Base-by-base conservation (phyloP, 2,113 vertebrate species). In the Corapipo altera region DNA sequence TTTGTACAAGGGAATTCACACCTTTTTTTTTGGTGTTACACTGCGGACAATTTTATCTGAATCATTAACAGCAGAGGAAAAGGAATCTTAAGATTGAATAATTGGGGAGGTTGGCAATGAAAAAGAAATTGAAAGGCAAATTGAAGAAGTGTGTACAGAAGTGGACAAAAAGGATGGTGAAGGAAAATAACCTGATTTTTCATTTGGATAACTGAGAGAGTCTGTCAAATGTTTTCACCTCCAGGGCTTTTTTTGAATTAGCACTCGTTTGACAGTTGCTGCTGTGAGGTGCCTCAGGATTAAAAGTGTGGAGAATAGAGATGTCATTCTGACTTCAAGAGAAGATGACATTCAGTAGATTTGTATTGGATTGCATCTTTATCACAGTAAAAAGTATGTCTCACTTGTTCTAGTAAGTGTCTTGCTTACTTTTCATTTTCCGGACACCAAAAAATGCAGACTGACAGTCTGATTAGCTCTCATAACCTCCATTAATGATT, bases 221-320 rank as follows among this genome's bases (percentile, higher is more conserved):
- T 54, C 88, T 97, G 91, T 94, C 95, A 86, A 83, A 77, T 1
- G 1, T 64, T 92, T 91, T 97, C 89, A 96, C 77, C 95, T 96
- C 55, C 66, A 61, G 88, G 95, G 95, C 91, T 84, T 96, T 94
- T 93, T 98, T 89, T 97, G 94, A 97, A 97, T 96, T 95, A 96
- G 43, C 93, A 81, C 75, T 67, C 73, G 87, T 93, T 79, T 97
- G 97, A 97, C 95, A 97, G 89, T 93, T 85, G 94, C 93, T 94
- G 88, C 96, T 96, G 95, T 91, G 95, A 85, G 93, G 85, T 93
- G 96, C 93, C 95, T 96, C 55, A 96, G 94, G 93, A 97, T 98
- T 97, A 94, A 94, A 96, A 97, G 91, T 89, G 82, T 88, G 92
- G 83, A 94, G 96, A 97, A 96, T 91, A 95, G 94, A 97, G 89